These are phyloP conservation scores for Cephus pulcher DNA, from an alignment of 2,888 invertebrate genomes.

Conservation along the genomic window DNA sequence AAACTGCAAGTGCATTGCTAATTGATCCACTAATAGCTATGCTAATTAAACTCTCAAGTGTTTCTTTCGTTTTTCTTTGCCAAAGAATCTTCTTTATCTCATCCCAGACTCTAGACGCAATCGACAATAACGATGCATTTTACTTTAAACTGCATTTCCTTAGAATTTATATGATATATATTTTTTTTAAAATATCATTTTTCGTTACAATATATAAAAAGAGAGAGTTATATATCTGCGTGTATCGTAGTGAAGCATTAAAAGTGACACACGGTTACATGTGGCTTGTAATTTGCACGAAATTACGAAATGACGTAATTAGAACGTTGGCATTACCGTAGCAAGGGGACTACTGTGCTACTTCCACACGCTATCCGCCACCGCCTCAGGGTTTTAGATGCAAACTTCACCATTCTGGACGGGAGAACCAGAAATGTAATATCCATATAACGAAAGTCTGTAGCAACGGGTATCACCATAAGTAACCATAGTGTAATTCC, in stretches of 20 bases:
- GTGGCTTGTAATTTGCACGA: constrained; percentile 29
- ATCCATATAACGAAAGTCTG: background rate
- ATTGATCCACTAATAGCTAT: background rate
- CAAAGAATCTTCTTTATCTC: background rate
- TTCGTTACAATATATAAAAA: no score
- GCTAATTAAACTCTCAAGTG: background rate
- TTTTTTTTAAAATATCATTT: no score
- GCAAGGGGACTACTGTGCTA: background rate
- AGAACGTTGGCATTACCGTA: constrained; percentile 19
- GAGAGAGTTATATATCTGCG: background rate
- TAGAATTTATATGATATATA: no score
- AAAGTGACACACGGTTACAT: background rate
- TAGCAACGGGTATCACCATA: background rate
- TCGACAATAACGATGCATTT: background rate
- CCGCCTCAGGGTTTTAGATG: background rate
- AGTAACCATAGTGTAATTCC: background rate
- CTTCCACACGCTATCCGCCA: background rate
- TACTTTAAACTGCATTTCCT: background rate
- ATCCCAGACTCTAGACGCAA: background rate
- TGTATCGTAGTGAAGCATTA: background rate
- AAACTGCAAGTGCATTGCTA: background rate
- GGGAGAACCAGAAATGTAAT: background rate
- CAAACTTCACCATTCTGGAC: background rate
- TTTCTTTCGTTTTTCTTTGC: background rate
- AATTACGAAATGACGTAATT: constrained; percentile 35